These are phyloP conservation scores for Anseranas semipalmata DNA, from an alignment of 2,113 vertebrate genomes.

Conservation along the genomic window DNA sequence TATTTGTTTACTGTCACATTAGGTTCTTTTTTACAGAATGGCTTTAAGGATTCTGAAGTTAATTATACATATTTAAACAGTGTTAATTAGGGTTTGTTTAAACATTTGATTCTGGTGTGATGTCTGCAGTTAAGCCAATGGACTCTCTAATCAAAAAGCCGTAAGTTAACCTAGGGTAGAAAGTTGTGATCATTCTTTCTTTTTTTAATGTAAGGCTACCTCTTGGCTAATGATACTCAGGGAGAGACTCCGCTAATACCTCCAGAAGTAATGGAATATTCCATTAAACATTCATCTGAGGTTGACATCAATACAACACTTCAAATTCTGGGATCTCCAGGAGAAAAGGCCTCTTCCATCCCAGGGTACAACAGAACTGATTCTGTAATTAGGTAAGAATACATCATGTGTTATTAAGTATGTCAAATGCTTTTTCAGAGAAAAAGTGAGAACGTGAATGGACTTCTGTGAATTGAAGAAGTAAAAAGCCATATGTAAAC, in stretches of 20 bases:
- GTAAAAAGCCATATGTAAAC: background rate
- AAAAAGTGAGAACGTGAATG: background rate
- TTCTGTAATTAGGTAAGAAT: slow-evolving; percentile 94
- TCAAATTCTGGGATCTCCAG: slow-evolving; percentile 97
- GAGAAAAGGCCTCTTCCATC: slow-evolving; percentile 97
- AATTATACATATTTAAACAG: background rate
- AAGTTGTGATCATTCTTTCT: slow-evolving; percentile 79
- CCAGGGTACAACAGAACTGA: slow-evolving; percentile 98
- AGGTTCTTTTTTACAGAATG: background rate
- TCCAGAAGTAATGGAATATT: slow-evolving; percentile 98
- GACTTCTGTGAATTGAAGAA: background rate
- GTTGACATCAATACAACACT: slow-evolving; percentile 98
- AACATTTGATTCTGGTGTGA: background rate
- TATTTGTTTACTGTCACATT: background rate
- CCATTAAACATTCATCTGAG: slow-evolving; percentile 96
- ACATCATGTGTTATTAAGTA: background rate
- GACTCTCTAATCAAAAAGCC: slow-evolving; percentile 2
- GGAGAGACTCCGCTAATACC: slow-evolving; percentile 98
- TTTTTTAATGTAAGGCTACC: slow-evolving; percentile 87
- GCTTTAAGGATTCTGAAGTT: background rate
- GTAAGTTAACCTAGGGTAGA: slow-evolving; percentile 64
- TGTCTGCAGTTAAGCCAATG: background rate
- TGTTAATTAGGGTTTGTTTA: background rate
- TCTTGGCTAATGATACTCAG: slow-evolving; percentile 98
- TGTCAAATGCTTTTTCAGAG: background rate